Evolutionary conservation across 37 sponge, comb jelly and placozoan genomes (phyloP), one percentile per base, ranked within the genome.

Genomic region (Hormiphora californensis): DNA sequence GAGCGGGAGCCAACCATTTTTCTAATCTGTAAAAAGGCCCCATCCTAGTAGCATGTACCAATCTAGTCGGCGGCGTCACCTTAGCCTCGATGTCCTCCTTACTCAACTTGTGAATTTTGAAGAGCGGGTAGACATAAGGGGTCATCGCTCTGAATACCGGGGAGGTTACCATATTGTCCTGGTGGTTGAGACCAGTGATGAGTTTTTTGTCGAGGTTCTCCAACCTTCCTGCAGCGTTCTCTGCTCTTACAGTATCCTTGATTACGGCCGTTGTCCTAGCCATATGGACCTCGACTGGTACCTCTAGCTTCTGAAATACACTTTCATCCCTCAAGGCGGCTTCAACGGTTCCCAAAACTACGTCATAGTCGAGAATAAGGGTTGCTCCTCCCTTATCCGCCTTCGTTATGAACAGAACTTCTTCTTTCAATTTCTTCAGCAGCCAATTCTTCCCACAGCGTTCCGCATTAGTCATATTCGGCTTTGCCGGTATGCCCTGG

Each of bases 371-470:
- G 15, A 65, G 37, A 32, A 65, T 11, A 5, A 65, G 37, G 19
- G 67, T 65, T 28, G 67, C 67, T 33, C 67, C 67, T 36, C 67
- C 67, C 37, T 65, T 65, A 38, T 65, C 67, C 4, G 67, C 67
- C 21, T 4, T 65, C 37, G 67, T 65, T 17, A 65, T 28, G 67
- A 65, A 65, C 15, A 65, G 21, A 3, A 1, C 35, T 34, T 65
- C 31, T 7, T 65, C 7, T 31, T 34, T 19, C 15, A 65, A 36
- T 34, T 21, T 4, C 37, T 65, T 34, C 17, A 65, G 37, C 1
- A 65, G 19, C 67, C 67, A 65, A 19, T 28, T 28, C 17, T 65
- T 65, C 5, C 67, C 67, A 7, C 67, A 4, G 19, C 9, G 33
- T 65, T 65, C 67, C 2, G 37, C 37, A 32, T 27, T 17, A 32